Conservation (phyloP, 2,797 vertebrate genomes). For the Triplophysa bombifrons region DNA sequence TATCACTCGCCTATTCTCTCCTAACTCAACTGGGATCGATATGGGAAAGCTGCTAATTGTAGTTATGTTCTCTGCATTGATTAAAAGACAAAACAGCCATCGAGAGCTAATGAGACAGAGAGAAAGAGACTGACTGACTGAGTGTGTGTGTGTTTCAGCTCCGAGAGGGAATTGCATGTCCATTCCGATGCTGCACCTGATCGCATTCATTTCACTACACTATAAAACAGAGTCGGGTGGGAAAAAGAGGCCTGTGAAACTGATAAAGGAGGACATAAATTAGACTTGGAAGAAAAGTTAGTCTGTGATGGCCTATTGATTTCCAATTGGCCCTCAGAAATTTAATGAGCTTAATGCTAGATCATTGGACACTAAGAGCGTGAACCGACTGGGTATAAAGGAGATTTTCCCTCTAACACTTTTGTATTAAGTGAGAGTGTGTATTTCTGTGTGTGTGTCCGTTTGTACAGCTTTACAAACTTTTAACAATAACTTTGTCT, state of each 20-base stretch:
- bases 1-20: constrained; percentile 9
- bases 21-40: constrained; percentile 47
- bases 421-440: constrained; percentile 15
- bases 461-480: neutral
- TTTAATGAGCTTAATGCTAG: constrained; percentile 35
- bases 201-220: constrained; percentile 4
- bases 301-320: constrained; percentile 21
- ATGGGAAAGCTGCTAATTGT: constrained; percentile 51
- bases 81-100: constrained; percentile 45
- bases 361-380: constrained; percentile 3
- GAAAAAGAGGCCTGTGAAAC: constrained; percentile 15
- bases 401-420: constrained; percentile 25
- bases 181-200: neutral
- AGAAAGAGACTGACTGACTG: neutral
- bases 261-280: constrained; percentile 20
- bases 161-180: constrained; percentile 9
- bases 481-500: neutral
- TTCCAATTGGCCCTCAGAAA: constrained; percentile 34
- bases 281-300: constrained; percentile 29
- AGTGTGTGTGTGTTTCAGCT: neutral
- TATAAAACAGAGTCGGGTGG: neutral
- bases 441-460: neutral
- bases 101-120: constrained; percentile 38
- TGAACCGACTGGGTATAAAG: constrained; percentile 16
- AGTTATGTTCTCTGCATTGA: constrained; percentile 49